Base-by-base conservation (phyloP, 2,888 invertebrate species). In the Cordilura impudica region DNA sequence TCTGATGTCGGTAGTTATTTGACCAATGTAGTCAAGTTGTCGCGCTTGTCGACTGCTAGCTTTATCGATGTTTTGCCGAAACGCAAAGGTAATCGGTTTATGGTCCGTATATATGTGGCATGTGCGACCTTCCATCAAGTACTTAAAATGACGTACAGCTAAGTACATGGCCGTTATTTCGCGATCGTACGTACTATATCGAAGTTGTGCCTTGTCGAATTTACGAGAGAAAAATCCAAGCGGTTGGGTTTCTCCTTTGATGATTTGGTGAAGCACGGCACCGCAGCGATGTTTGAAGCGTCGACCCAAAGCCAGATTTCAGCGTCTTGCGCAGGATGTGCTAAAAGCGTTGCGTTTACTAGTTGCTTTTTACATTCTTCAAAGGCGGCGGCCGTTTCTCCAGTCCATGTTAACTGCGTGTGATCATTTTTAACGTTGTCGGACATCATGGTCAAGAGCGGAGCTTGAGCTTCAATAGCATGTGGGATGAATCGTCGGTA, bases 161-260 rank as follows among this genome's bases (percentile, higher is more conserved):
- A 60, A 26, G 16, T 77, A 77, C 0, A 61, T 69, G 0, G 65
- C 72, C 0, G 72, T 51, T 1, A 81, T 63, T 51, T 81, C 76
- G 0, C 82, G 58, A 47, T 81, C 81, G 21, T 81, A 81, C 0
- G 73, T 78, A 49, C 71, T 74, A 19, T 78, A 81, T 4, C 60
- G 53, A 2, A 61, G 18, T 61, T 81, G 63, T 0, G 76, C 16
- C 8, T 66, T 39, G 21, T 26, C 26, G 26, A 26, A 26, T 26
- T 26, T 26, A 5, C 56, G 61, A 2, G 58, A 75, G 14, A 73
- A 72, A 58, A 81, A 77, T 18, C n/a, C 77, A 21, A 5, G 23
- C 5, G 49, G 19, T 18, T 58, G 67, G 10, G 45, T 5, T 2
- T 39, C 14, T 2, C 49, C 51, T 7, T 66, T 66, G 16, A 49